Conservation (phyloP, 2,113 vertebrate species). For the Promerops cafer region DNA sequence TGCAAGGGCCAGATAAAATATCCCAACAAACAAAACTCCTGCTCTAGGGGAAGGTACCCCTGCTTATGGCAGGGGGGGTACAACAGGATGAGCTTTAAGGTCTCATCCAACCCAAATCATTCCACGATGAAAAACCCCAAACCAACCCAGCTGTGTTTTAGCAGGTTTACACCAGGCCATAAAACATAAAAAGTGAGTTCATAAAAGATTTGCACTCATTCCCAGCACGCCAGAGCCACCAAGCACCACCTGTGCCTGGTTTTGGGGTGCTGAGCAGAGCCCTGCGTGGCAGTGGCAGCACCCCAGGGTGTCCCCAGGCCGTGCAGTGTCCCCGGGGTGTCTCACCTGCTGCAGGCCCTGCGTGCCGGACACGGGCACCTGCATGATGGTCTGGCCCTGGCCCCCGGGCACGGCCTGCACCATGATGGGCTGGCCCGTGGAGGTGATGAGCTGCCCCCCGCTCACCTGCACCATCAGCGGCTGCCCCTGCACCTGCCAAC, state of each 20-base stretch:
- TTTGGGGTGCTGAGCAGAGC: background rate
- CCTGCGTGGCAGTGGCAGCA: background rate
- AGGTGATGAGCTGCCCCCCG: conserved; percentile 96
- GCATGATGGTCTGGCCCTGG: conserved; percentile 98
- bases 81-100: background rate
- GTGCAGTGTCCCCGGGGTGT: background rate
- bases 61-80: background rate
- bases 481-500: conserved; percentile 87
- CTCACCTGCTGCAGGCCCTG: conserved; percentile 95
- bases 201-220: accelerated
- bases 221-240: background rate
- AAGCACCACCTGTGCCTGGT: accelerated
- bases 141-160: background rate
- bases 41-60: background rate
- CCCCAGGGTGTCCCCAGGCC: background rate
- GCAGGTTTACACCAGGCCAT: background rate
- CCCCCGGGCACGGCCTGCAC: conserved; percentile 95
- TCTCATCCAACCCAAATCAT: background rate
- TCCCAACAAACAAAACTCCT: background rate
- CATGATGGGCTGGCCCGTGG: conserved; percentile 98
- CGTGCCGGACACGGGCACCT: conserved; percentile 92
- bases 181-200: accelerated
- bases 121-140: background rate
- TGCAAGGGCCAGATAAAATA: background rate
- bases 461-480: conserved; percentile 99